Base-by-base conservation (phyloP, 2,888 invertebrate genomes). In the Argyra leucocephala region DNA sequence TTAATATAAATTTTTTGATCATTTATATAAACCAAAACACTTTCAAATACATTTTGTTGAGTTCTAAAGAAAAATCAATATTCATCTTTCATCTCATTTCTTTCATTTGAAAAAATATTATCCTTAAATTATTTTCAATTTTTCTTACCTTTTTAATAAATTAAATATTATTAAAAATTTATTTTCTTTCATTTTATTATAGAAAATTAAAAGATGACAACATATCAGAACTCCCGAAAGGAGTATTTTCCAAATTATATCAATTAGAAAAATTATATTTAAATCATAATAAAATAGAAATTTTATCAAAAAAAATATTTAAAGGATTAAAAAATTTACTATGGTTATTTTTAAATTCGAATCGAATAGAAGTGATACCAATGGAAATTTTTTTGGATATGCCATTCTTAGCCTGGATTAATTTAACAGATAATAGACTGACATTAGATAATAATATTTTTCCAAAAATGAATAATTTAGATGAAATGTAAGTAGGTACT, bases 401-500 rank as follows among this genome's bases (percentile, higher is more conserved):
- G 70, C 74, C 71, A 1, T 70, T 72, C 7, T 72, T 83, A 60
- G 74, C 76, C 62, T 81, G 81, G 78, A 73, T 84, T 73, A 76
- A 81, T 69, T 72, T 85, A 62, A 81, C 80, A 18, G 72, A 78
- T 48, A 85, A 85, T 76, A 73, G 74, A 15, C 72, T 85, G 57
- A 81, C 80, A 3, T 73, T 82, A 64, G 74, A 75, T 57, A 76
- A 77, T 36, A 76, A 82, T 62, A 73, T 70, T 58, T 81, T 85
- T 71, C 82, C 83, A 10, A 71, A 74, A 68, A 74, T 61, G 69
- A 78, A 79, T 10, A 75, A 73, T 26, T 73, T 85, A 15, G 73
- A 70, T 64, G 82, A 83, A 71, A 72, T 84, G 84, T 84, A 76
- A 81, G 81, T 78, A 69, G n/a, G n/a, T n/a, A n/a, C n/a, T n/a